A percentile compares a stretch with the other conserved stretches of the same genome.
phyloP scores from a whole-genome alignment of 2,888 invertebrate species.

The Arctia plantaginis region DNA sequence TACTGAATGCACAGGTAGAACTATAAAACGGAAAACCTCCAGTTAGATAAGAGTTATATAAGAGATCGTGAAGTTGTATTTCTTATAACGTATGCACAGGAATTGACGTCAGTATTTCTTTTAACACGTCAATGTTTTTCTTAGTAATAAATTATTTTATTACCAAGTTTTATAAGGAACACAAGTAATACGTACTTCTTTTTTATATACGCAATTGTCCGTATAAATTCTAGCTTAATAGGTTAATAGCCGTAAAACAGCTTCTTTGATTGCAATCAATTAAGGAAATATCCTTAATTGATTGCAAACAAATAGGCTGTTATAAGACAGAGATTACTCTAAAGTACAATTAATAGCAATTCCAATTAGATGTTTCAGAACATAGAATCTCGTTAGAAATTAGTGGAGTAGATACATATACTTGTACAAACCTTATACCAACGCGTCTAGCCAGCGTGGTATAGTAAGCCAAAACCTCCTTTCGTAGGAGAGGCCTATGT shows the following conservation, averaged over 20 bases:
- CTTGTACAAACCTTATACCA: too few species aligned
- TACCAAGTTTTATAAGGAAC: background rate
- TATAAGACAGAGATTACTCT: background rate
- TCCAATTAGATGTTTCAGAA: too few species aligned
- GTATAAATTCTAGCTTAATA: background rate
- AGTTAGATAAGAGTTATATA: background rate
- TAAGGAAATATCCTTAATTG: too few species aligned
- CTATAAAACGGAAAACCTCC: too few species aligned
- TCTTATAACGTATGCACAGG: background rate
- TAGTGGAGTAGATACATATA: too few species aligned
- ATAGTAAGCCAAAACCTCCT: too few species aligned
- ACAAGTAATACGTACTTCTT: background rate
- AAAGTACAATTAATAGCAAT: too few species aligned
- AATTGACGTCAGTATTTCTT: background rate
- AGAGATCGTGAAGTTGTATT: background rate
- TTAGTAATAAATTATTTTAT: background rate
- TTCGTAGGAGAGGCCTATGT: too few species aligned
- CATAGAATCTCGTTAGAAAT: too few species aligned
- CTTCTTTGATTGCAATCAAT: background rate
- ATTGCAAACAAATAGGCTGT: too few species aligned
- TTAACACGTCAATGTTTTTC: background rate
- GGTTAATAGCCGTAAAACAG: background rate
- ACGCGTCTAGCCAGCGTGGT: too few species aligned
- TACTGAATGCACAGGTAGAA: background rate
- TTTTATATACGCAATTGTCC: background rate